Percentiles rank a stretch among this genome's conserved stretches.
These are phyloP conservation scores for Melieria crassipennis DNA, from an alignment of 2,888 invertebrate genomes.

Conservation along the genomic window DNA sequence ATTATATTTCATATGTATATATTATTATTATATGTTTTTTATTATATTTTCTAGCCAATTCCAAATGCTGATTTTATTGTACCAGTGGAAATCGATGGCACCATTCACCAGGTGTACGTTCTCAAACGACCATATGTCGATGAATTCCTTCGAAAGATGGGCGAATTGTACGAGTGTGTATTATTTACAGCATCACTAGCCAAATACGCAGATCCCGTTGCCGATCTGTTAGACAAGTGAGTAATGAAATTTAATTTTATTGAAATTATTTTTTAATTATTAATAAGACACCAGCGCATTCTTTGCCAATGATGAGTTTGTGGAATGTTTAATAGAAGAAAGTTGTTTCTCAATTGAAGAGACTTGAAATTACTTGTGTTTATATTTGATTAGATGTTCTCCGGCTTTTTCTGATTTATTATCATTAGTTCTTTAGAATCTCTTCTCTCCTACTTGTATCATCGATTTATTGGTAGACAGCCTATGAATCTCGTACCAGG, in stretches of 20 bases:
- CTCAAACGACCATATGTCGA: constrained; percentile 99
- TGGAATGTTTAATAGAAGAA: too few species aligned
- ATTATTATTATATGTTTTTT: constrained; percentile 16
- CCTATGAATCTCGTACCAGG: too few species aligned
- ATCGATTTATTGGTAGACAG: too few species aligned
- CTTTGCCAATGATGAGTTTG: too few species aligned
- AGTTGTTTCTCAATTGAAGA: too few species aligned
- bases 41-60: constrained; percentile 81
- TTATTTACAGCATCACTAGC: constrained; percentile 99
- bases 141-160: constrained; percentile 97
- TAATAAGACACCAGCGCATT: too few species aligned
- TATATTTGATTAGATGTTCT: too few species aligned
- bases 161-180: constrained; percentile 98
- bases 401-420: too few species aligned
- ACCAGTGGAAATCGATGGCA: constrained; percentile 99
- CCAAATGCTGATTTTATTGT: constrained; percentile 99
- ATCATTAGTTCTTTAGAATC: too few species aligned
- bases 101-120: constrained; percentile 98
- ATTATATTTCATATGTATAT: constrained; percentile 10
- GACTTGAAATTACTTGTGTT: too few species aligned
- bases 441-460: too few species aligned
- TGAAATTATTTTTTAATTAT: background rate
- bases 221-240: constrained; percentile 91
- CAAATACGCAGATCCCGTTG: constrained; percentile 99
- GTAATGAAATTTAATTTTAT: constrained; percentile 45